Evolutionary conservation across 2,888 invertebrate genomes (phyloP).

Genomic region (Cetonia aurata): DNA sequence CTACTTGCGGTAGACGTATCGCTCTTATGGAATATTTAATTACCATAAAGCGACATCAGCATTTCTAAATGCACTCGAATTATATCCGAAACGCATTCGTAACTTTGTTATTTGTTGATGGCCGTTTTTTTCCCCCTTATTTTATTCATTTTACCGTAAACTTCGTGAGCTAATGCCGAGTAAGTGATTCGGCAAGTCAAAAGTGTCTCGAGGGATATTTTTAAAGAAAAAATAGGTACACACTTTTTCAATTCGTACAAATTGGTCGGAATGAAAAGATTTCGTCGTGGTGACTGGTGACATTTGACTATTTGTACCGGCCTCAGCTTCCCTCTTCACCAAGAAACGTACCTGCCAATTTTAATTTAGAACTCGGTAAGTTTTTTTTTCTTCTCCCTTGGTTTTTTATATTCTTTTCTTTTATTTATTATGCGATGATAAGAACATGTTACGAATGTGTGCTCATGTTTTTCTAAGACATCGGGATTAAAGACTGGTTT

Average conservation of each 20-base stretch:
- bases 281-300: slow-evolving; percentile 48
- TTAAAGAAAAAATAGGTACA: slow-evolving; percentile 51
- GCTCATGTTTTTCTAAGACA: slow-evolving; percentile 8
- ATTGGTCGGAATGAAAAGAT: slow-evolving; percentile 51
- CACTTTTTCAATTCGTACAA: slow-evolving; percentile 55
- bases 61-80: slow-evolving; percentile 17
- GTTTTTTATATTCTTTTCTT: slow-evolving; percentile 9
- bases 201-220: slow-evolving; percentile 45
- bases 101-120: background rate
- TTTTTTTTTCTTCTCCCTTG: slow-evolving; percentile 7
- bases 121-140: background rate
- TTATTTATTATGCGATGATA: background rate
- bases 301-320: slow-evolving; percentile 54
- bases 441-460: background rate
- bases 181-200: background rate
- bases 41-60: slow-evolving; percentile 28
- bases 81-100: background rate
- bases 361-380: slow-evolving; percentile 33
- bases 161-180: slow-evolving; percentile 11
- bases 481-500: slow-evolving; percentile 13
- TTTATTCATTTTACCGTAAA: background rate
- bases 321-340: slow-evolving; percentile 37
- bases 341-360: slow-evolving; percentile 43
- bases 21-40: slow-evolving; percentile 51
- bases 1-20: slow-evolving; percentile 45